phyloP scores from a whole-genome alignment of 2,113 vertebrate species.

The Oceanodroma tethys region DNA sequence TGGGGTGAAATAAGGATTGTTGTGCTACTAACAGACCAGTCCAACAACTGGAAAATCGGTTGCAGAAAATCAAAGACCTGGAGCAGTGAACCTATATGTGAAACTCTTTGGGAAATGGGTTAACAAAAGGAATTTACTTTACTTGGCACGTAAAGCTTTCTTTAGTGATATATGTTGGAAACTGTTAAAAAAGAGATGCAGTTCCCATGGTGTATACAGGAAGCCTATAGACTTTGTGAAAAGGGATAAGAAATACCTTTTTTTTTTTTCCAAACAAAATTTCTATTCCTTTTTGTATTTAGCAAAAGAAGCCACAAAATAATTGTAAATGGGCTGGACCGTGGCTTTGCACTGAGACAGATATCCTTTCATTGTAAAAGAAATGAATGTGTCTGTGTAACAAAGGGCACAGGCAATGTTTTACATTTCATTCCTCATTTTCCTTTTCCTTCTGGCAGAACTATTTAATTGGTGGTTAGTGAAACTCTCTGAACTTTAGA shows the following conservation, averaged over 20 bases:
- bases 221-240: background rate
- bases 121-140: background rate
- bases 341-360: background rate
- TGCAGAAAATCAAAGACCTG: background rate
- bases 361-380: background rate
- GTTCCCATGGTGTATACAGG: background rate
- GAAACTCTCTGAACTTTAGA: background rate
- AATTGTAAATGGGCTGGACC: background rate
- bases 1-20: background rate
- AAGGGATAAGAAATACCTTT: background rate
- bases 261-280: fast-evolving
- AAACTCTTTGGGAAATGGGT: background rate
- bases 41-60: background rate
- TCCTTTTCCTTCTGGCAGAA: background rate
- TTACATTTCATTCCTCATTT: background rate
- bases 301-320: background rate
- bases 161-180: background rate
- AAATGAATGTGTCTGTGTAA: background rate
- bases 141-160: background rate
- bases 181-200: background rate
- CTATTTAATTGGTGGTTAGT: constrained; percentile 5
- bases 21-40: background rate
- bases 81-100: background rate
- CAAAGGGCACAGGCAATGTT: background rate
- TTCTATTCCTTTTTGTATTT: background rate